phyloP scores from a whole-genome alignment of 2,113 vertebrate genomes.

The Halcyon senegalensis region DNA sequence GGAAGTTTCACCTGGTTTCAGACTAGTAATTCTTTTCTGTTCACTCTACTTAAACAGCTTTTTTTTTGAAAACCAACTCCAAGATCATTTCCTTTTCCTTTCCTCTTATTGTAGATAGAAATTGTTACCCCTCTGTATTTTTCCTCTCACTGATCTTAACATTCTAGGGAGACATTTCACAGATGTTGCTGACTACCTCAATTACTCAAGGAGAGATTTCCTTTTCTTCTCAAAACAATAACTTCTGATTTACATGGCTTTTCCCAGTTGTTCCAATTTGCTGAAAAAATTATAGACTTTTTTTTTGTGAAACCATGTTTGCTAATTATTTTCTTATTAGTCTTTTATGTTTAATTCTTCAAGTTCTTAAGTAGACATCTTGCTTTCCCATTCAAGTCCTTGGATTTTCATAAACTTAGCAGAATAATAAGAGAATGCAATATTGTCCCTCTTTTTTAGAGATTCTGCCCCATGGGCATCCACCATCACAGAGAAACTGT shows the following conservation, averaged over 20 bases:
- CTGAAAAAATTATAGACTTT: slow-evolving; percentile 28
- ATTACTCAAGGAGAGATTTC: not conserved
- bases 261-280: not conserved
- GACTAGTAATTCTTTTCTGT: not conserved
- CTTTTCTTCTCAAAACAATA: slow-evolving; percentile 24
- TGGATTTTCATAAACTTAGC: not conserved
- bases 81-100: not conserved
- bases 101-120: not conserved
- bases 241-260: slow-evolving; percentile 1
- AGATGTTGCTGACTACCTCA: slow-evolving; percentile 25
- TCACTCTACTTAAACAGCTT: not conserved
- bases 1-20: not conserved
- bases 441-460: not conserved
- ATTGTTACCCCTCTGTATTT: slow-evolving; percentile 9
- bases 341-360: slow-evolving; percentile 16
- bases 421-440: not conserved
- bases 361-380: not conserved
- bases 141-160: slow-evolving; percentile 1
- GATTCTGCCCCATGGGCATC: not conserved
- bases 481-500: not conserved
- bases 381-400: not conserved
- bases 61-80: not conserved
- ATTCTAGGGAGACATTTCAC: not conserved
- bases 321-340: slow-evolving; percentile 27
- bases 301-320: slow-evolving; percentile 1